Conservation (phyloP, 23 tunicate genomes). For the Halocynthia aurantium region DNA sequence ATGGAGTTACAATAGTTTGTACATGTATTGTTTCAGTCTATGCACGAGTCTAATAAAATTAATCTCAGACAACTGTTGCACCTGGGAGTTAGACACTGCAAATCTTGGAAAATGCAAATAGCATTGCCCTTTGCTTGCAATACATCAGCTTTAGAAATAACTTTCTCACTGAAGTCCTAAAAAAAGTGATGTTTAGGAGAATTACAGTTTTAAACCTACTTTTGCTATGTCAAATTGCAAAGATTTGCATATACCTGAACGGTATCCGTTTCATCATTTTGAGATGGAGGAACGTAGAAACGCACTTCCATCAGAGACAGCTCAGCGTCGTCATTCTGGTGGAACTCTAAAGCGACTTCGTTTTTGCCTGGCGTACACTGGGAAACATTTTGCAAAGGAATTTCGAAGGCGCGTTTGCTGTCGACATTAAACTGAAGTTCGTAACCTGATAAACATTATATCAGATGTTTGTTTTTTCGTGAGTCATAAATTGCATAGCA, state of each 20-base stretch:
- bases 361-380: constrained; percentile 87
- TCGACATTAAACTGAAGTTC: constrained; percentile 89
- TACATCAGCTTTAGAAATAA: constrained; percentile 91
- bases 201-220: background rate
- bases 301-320: constrained; percentile 93
- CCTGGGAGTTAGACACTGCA: constrained; percentile 98
- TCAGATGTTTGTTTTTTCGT: too few species aligned
- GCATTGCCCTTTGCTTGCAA: constrained; percentile 96
- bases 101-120: constrained; percentile 72
- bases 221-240: background rate
- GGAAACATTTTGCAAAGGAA: constrained; percentile 83
- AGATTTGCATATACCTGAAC: constrained; percentile 46
- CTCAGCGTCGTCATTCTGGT: constrained; percentile 91
- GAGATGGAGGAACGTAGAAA: constrained; percentile 88
- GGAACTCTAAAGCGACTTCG: constrained; percentile 87
- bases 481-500: too few species aligned
- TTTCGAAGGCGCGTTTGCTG: constrained; percentile 74
- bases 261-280: constrained; percentile 55
- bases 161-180: constrained; percentile 84
- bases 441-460: constrained; percentile 22
- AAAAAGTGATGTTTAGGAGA: background rate
- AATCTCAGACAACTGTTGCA: background rate
- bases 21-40: background rate
- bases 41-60: background rate
- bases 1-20: background rate